Conservation (phyloP, 2,797 vertebrate genomes). For the Gobionotothen gibberifrons region DNA sequence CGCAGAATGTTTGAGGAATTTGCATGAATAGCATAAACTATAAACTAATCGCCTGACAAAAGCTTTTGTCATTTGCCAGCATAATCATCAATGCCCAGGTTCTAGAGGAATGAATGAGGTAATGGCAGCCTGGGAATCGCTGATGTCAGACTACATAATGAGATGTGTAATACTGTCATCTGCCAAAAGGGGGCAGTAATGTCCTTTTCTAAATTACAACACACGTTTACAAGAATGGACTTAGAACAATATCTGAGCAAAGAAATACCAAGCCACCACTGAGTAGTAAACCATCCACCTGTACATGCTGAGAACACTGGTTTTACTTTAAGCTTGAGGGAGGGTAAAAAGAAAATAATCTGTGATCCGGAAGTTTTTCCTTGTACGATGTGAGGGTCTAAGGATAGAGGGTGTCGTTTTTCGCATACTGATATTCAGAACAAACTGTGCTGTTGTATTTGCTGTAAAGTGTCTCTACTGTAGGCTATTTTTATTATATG, state of each 20-base stretch:
- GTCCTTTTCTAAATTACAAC: constrained; percentile 29
- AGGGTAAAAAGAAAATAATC: not conserved
- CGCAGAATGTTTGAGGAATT: not conserved
- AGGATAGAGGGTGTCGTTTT: no score
- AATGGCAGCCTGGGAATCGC: constrained; percentile 21
- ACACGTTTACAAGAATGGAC: constrained; percentile 11
- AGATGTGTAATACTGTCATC: constrained; percentile 52
- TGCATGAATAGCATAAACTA: not conserved
- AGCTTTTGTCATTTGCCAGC: not conserved
- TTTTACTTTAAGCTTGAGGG: constrained; percentile 18
- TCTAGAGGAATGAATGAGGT: constrained; percentile 25
- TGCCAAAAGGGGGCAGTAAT: constrained; percentile 78
- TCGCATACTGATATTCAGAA: no score
- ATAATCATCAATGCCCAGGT: constrained; percentile 6
- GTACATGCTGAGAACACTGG: constrained; percentile 19
- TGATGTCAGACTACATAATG: constrained; percentile 82
- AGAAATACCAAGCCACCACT: constrained; percentile 49
- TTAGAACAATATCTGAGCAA: constrained; percentile 25
- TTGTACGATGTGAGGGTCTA: no score
- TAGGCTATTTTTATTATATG: no score
- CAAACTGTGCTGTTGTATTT: no score
- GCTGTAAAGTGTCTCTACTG: no score
- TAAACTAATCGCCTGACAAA: not conserved
- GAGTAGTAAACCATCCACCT: constrained; percentile 32
- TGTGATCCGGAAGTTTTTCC: no score